Conservation (phyloP, 2,113 vertebrate species). For the Dicrurus megarhynchus region DNA sequence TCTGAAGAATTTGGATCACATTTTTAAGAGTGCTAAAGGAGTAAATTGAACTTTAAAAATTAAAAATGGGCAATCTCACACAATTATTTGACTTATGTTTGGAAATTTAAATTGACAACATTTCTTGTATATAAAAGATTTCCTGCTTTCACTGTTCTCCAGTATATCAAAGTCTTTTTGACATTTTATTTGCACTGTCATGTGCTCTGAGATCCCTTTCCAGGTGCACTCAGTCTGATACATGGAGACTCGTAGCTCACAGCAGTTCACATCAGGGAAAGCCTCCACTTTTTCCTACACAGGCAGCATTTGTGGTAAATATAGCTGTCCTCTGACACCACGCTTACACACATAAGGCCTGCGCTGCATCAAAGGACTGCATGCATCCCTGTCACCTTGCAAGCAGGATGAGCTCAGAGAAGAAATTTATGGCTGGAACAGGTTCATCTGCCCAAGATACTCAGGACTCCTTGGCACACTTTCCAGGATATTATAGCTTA, state of each 20-base stretch:
- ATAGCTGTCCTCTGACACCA: background rate
- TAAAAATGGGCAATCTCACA: background rate
- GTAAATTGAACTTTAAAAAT: background rate
- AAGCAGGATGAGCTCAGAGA: background rate
- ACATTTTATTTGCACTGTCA: background rate
- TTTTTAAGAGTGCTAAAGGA: background rate
- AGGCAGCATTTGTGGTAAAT: background rate
- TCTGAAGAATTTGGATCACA: background rate
- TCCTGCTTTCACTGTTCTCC: background rate
- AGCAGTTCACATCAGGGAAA: background rate
- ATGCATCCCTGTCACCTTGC: background rate
- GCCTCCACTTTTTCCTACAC: background rate
- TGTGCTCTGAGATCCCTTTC: background rate
- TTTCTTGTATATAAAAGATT: background rate
- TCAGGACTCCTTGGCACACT: background rate
- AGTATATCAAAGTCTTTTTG: background rate
- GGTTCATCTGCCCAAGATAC: background rate
- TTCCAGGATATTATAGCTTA: background rate
- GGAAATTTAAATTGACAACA: background rate
- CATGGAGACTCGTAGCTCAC: accelerated
- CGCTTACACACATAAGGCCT: background rate
- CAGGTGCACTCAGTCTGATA: background rate
- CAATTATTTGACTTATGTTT: background rate
- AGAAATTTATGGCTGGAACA: background rate
- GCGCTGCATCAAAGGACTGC: background rate